Evolutionary conservation across 2,797 vertebrate genomes (phyloP), one percentile per base, ranked within the genome.

Genomic region (Hafferia zeledoni): DNA sequence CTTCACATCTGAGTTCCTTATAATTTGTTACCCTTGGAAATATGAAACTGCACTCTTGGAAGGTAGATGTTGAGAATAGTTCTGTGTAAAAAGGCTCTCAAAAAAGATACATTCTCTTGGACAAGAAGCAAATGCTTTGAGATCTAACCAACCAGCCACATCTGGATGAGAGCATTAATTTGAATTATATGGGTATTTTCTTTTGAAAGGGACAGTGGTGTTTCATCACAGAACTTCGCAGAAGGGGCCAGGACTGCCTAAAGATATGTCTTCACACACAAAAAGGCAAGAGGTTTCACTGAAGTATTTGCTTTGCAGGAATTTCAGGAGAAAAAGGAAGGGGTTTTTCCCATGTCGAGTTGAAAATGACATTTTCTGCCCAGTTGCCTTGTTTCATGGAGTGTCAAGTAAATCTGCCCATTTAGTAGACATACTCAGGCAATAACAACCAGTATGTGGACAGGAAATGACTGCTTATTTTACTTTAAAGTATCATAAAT

Each of bases 381-480:
- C 75, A 83, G 44, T 57, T 93, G 49, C 63, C 39, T 89, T 74
- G 12, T 83, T 97, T 80, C 57, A 89, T 33, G 64, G 57, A 77
- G 90, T 23, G 8, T 90, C 78, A 68, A 64, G 43, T 83, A 87
- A 85, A 79, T 89, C 80, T 92, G 28, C 35, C 75, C 10, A 1
- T 61, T 83, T 61, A 74, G 20, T 41, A 95, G 87, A 71, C n/a
- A 53, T 39, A 41, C 14, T 74, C 46, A 75, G 68, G 64, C 81
- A 84, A 28, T 56, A 90, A 92, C 20, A 63, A 37, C 8, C 12
- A 22, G 25, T n/a, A 46, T 53, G 41, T 24, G 68, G 86, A 61
- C 27, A 87, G 81, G 84, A 93, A 84, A 90, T 9, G 20, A 80
- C 15, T 80, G 23, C 30, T 89, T 91, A 41, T 89, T 90, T 92